Evolutionary conservation across 2,888 invertebrate species (phyloP).

Genomic region (Caenorhabditis sp.): DNA sequence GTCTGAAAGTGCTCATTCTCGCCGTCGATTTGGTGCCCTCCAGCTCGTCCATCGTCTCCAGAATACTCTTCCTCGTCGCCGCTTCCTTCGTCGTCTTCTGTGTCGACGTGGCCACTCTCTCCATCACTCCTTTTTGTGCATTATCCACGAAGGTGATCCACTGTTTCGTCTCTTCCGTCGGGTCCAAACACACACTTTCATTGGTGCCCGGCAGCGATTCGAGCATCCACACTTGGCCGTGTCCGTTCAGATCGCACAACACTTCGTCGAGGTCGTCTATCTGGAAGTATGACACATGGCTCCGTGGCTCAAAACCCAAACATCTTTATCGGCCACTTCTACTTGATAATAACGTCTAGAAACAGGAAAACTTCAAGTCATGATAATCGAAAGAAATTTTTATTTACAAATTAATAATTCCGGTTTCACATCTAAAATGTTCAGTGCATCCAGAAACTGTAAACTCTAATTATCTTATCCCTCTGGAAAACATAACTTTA

Average conservation of each 20-base stretch:
- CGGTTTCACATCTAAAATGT: too few species aligned
- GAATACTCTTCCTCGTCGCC: constrained; percentile 17
- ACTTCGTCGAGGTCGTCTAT: constrained; percentile 57
- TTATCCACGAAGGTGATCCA: constrained; percentile 58
- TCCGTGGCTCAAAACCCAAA: too few species aligned
- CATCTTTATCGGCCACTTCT: too few species aligned
- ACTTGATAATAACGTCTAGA: too few species aligned
- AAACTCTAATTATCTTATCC: too few species aligned
- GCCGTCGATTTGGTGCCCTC: constrained; percentile 2
- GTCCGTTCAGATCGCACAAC: constrained; percentile 38
- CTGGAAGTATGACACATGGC: constrained; percentile 9
- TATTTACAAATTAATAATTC: too few species aligned
- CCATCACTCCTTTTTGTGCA: constrained; percentile 37
- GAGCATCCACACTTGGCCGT: constrained; percentile 42
- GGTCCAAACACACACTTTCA: constrained; percentile 53
- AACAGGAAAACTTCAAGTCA: too few species aligned
- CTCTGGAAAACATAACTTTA: too few species aligned
- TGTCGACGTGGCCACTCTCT: constrained; percentile 30
- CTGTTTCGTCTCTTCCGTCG: constrained; percentile 53
- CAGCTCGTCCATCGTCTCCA: constrained; percentile 43
- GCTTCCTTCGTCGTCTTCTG: not conserved
- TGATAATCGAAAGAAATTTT: too few species aligned
- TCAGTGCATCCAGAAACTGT: too few species aligned
- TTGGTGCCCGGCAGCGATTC: constrained; percentile 52
- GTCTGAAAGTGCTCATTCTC: constrained; percentile 7